Evolutionary conservation across 1,140 invertebrate genomes (phyloP), one percentile per base, ranked within the genome.

Genomic region (Heliconius nattereri): DNA sequence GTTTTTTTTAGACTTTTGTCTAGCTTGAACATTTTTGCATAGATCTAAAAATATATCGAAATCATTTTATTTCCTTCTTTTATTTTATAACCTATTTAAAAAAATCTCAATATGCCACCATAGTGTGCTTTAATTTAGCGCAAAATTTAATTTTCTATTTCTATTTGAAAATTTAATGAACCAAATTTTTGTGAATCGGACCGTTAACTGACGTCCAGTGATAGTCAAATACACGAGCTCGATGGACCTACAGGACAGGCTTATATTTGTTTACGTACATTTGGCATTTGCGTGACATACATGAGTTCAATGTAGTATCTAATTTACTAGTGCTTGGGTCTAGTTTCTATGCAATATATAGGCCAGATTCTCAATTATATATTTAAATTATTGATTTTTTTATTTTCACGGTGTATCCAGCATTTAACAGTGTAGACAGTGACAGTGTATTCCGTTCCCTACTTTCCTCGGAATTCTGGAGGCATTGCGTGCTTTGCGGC

Each of bases 61-160:
- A 57, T 8, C 8, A 23, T 57, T 57, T 23, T 57, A 11, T 57
- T 23, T 57, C n/a, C n/a, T 23, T n/a, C 8, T 23, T 57, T 57
- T n/a, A 20, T 45, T 45, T 13, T 13, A 13, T 45, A 3, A 45
- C 11, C 40, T 3, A 45, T 45, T 16, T 45, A 11, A 16, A 45
- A 45, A 45, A 45, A 16, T 45, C 13, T 45, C 40, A 45, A 45
- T 45, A 45, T 13, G 0, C 40, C 40, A 16, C 13, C 11, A 16
- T 45, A 11, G 40, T 16, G 13, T 23, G 57, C 20, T 60, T 60
- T 60, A 60, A 60, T 60, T 60, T 60, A 60, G 57, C 57, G 23
- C n/a, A 60, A 60, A 60, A 60, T 66, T 66, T 66, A 16, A 26
- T 66, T n/a, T n/a, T n/a, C n/a, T n/a, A 66, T 66, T 66, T 26